phyloP scores from a whole-genome alignment of 2,113 vertebrate species.

The Scytalopus superciliaris region DNA sequence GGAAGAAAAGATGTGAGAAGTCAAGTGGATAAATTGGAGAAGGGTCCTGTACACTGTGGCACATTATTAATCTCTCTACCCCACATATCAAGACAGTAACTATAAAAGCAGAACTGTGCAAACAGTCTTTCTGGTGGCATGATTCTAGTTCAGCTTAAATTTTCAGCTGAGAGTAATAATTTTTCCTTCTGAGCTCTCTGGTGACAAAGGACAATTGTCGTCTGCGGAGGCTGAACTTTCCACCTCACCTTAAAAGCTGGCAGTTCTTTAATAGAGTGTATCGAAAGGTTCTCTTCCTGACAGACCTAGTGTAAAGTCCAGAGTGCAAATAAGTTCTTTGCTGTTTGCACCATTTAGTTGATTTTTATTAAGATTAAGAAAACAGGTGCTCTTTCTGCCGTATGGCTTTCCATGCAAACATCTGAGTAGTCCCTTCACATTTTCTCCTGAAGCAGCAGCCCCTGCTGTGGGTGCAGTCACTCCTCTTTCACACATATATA shows the following conservation, averaged over 20 bases:
- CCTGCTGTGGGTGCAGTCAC: rapidly evolving
- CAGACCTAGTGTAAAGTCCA: neutral
- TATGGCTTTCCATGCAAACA: neutral
- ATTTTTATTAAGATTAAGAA: neutral
- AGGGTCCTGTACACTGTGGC: neutral
- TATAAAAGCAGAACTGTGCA: constrained; percentile 10
- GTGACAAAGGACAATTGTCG: neutral
- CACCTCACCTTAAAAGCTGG: neutral
- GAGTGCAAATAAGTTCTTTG: neutral
- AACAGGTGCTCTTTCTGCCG: neutral
- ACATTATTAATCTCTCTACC: neutral
- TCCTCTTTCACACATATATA: rapidly evolving
- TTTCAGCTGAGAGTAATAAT: neutral
- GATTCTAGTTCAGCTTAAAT: neutral
- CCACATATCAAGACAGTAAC: neutral
- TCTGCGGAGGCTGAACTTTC: neutral
- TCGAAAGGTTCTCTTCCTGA: neutral
- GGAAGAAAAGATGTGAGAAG: constrained; percentile 13
- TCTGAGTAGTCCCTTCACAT: rapidly evolving
- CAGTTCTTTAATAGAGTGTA: neutral
- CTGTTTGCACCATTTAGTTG: neutral
- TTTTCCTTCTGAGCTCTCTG: neutral
- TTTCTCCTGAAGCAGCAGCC: neutral
- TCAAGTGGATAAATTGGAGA: constrained; percentile 24
- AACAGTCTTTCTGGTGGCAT: neutral